Base-by-base conservation (phyloP, 2,113 vertebrate genomes). In the Trichechus manatus region DNA sequence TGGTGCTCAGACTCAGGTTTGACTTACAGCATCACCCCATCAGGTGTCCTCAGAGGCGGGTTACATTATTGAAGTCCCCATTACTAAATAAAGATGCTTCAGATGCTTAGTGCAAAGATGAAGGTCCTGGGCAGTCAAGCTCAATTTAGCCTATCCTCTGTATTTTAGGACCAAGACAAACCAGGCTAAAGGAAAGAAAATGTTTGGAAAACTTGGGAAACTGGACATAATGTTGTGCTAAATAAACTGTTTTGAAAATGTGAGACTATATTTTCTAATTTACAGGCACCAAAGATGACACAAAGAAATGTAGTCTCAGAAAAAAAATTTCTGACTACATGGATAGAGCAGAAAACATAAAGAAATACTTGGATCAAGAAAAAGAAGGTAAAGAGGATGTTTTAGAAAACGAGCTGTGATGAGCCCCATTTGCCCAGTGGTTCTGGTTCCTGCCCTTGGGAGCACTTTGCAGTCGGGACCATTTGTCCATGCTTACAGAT, bases 331-430 rank as follows among this genome's bases (percentile, higher is more conserved):
- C 98, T 36, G 94, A 97, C 93, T 99, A 99, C 98, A 99, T 99
- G 99, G 99, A 99, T 95, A 98, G 99, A 98, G 99, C 99, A 63
- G 99, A 99, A 98, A 98, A 99, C 87, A 99, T 99, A 95, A 99
- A 99, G 97, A 98, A 98, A 56, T 98, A 99, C 36, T 98, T 99
- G n/a, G 98, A 99, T 96, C 99, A 99, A 98, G 98, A 99, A 95
- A 99, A 99, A 98, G 99, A 99, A 99, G 99, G 99, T 99, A 98
- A 31, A 81, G 81, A 79, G 19, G 10, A 31, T 84, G 1, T 50
- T 94, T 88, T 36, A 70, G 23, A 78, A 74, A 84, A 42, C 15
- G 19, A 53, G 39, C 78, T 75, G 5, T 56, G 42, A 70, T 7
- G n/a, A 83, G 9, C 25, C 17, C 22, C 22, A 79, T 72, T 86